Evolutionary conservation across 2,888 invertebrate species (phyloP), one percentile per base, ranked within the genome.

Genomic region (Willowsia nigromaculata): DNA sequence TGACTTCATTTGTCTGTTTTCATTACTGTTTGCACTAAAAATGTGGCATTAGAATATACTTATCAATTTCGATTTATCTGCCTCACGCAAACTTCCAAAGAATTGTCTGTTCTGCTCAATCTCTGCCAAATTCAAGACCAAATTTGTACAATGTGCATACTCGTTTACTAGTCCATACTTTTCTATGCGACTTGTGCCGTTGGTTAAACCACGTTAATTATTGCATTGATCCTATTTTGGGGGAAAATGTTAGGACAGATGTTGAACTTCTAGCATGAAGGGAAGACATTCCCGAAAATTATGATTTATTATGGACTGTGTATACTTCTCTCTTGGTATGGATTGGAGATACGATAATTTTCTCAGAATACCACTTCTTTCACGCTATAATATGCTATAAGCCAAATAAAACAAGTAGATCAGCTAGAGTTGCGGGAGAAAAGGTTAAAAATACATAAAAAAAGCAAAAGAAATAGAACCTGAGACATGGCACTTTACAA

Each of bases 281-380:
- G 37, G 37, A 37, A 22, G n/a, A n/a, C n/a, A n/a, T n/a, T n/a
- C n/a, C n/a, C n/a, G n/a, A n/a, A n/a, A n/a, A n/a, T n/a, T n/a
- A 74, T 85, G 85, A 85, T 85, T 85, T 13, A 56, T 50, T 74
- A 59, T 85, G 85, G 43, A 85, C 30, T 74, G 43, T n/a, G n/a
- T n/a, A n/a, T n/a, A n/a, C n/a, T n/a, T n/a, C n/a, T n/a, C n/a
- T n/a, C n/a, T n/a, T n/a, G n/a, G n/a, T n/a, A n/a, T n/a, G n/a
- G n/a, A n/a, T n/a, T n/a, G n/a, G n/a, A n/a, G 4, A 27, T 62
- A 11, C 11, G 15, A 6, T 50, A 50, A 15, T n/a, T 50, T 50
- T 50, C 50, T 3, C 13, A 15, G 7, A 50, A 13, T 37, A n/a
- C 40, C 37, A 37, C 37, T 37, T 37, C 37, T 37, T 9, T 6